Evolutionary conservation across 2,113 vertebrate genomes (phyloP).

Genomic region (Brachyhypopomus gauderio): DNA sequence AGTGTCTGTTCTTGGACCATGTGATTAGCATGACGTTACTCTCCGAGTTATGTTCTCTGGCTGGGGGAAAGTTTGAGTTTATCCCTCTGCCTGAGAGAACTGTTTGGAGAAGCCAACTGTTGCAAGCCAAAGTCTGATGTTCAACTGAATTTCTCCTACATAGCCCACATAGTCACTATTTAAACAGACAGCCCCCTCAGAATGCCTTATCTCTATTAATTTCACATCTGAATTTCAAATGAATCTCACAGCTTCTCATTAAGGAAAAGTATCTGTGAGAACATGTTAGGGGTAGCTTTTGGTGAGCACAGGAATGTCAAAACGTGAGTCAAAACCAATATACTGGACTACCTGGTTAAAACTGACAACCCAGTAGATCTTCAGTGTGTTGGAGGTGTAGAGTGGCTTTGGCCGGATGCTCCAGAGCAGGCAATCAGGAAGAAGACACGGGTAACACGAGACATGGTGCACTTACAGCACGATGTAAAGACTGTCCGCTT

Average conservation of each 20-base stretch:
- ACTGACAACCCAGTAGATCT: not conserved
- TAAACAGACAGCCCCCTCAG: not conserved
- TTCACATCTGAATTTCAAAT: not conserved
- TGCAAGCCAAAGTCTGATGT: conserved; percentile 30
- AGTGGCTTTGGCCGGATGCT: no score
- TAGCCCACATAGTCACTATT: not conserved
- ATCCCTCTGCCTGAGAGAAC: not conserved
- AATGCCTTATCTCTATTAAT: no score
- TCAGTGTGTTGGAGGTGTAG: not conserved
- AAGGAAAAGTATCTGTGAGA: not conserved
- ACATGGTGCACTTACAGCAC: not conserved
- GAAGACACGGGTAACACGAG: not conserved
- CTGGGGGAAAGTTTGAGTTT: conserved; percentile 7
- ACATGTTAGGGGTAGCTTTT: not conserved
- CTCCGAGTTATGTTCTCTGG: not conserved
- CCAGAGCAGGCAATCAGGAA: conserved; percentile 10
- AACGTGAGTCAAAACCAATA: not conserved
- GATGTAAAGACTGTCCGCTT: conserved; percentile 31
- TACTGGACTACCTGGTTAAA: not conserved
- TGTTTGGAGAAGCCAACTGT: conserved; percentile 10
- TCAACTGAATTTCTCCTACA: not conserved
- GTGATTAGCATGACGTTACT: not conserved
- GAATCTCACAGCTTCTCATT: not conserved
- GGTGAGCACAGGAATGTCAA: not conserved
- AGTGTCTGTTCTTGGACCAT: no score